Conservation (phyloP, 1,140 invertebrate genomes). For the Brachionus koreanus region DNA sequence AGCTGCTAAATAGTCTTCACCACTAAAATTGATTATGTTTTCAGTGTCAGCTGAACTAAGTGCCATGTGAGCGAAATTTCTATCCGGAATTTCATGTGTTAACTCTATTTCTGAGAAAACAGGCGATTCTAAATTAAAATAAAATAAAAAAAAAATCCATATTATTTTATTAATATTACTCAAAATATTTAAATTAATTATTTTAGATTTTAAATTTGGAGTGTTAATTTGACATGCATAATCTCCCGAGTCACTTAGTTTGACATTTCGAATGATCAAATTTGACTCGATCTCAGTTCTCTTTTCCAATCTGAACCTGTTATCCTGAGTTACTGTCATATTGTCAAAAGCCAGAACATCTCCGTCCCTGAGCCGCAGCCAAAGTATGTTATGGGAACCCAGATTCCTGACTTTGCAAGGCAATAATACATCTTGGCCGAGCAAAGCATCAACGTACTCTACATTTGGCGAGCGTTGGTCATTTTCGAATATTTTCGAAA, state of each 20-base stretch:
- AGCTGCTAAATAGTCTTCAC: neutral
- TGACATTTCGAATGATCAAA: neutral
- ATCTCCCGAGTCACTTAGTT: conserved; percentile 17
- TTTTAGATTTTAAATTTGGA: conserved; percentile 5
- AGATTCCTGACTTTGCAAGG: conserved; percentile 21
- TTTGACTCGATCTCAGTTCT: neutral
- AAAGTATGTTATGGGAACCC: conserved; percentile 8
- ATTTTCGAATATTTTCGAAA: neutral
- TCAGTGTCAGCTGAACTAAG: neutral
- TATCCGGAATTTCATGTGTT: neutral
- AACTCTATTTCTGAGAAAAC: conserved; percentile 24
- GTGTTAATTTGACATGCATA: conserved; percentile 44
- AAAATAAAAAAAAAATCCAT: neutral
- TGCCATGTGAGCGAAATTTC: neutral
- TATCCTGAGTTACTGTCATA: conserved; percentile 15
- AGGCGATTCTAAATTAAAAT: conserved; percentile 4
- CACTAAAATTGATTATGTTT: neutral
- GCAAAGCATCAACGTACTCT: neutral
- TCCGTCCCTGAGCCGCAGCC: conserved; percentile 23
- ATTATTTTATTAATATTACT: neutral
- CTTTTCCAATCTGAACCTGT: neutral
- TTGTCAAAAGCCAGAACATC: conserved; percentile 34
- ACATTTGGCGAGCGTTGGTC: neutral
- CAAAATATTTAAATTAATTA: conserved; percentile 36
- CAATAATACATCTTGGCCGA: conserved; percentile 16